phyloP scores from a whole-genome alignment of 2,888 invertebrate species.

The Tethea ocularis region DNA sequence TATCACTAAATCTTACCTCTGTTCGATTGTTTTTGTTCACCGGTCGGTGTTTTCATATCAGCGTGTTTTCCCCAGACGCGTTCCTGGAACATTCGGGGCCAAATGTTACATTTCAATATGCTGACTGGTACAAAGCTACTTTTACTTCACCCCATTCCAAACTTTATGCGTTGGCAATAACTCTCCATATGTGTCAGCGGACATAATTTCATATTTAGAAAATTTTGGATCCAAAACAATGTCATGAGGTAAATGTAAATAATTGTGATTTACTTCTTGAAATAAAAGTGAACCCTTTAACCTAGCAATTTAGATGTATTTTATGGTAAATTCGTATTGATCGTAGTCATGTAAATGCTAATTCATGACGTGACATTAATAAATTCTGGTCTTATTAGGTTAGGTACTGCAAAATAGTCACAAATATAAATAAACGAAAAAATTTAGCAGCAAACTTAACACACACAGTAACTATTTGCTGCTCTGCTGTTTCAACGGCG shows the following conservation, averaged over 20 bases:
- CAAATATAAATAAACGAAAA: too few species aligned
- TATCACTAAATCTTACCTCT: slow-evolving; percentile 43
- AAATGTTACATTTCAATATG: slow-evolving; percentile 78
- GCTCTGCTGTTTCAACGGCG: too few species aligned
- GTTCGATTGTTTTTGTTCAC: slow-evolving; percentile 40
- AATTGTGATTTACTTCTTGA: not conserved
- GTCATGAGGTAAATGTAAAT: not conserved
- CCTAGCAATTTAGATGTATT: not conserved
- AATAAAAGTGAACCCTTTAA: not conserved
- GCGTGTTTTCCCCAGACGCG: slow-evolving; percentile 49
- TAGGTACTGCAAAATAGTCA: too few species aligned
- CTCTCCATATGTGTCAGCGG: slow-evolving; percentile 32
- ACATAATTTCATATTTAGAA: slow-evolving; percentile 33
- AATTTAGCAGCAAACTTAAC: too few species aligned
- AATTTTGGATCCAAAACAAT: not conserved
- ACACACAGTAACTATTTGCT: too few species aligned
- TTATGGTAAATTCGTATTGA: too few species aligned
- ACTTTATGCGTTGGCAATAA: slow-evolving; percentile 60
- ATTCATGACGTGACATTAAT: too few species aligned
- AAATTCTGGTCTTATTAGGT: too few species aligned
- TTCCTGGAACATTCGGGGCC: slow-evolving; percentile 63
- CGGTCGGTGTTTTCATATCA: slow-evolving; percentile 41
- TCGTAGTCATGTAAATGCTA: too few species aligned
- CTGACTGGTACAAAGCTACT: slow-evolving; percentile 66
- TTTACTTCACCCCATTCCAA: slow-evolving; percentile 53